These are phyloP conservation scores for Pyxicephalus adspersus DNA, from an alignment of 2,113 vertebrate species.

Conservation along the genomic window DNA sequence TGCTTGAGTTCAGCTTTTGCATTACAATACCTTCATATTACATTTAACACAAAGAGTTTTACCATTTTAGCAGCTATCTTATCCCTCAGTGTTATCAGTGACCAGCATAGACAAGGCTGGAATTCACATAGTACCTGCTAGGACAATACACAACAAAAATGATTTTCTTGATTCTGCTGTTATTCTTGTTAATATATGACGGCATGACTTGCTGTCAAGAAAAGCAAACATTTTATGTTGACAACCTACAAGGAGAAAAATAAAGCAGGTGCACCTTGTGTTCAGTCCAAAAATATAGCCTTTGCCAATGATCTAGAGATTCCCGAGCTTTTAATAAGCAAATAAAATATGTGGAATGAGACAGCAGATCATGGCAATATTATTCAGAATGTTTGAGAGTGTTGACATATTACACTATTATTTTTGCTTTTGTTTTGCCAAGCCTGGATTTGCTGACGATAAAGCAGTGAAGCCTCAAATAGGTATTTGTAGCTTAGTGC, in stretches of 20 bases:
- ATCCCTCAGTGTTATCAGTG: too few relatives aligned
- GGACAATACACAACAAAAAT: too few relatives aligned
- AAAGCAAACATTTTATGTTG: neutral
- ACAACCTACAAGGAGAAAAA: neutral
- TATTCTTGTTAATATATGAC: too few relatives aligned
- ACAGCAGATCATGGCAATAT: slow-evolving; percentile 41
- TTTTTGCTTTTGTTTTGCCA: slow-evolving; percentile 40
- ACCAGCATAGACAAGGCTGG: too few relatives aligned
- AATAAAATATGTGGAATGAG: slow-evolving; percentile 36
- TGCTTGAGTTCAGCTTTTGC: too few relatives aligned
- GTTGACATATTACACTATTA: slow-evolving; percentile 49
- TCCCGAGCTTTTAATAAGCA: slow-evolving; percentile 40
- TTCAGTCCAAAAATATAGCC: neutral
- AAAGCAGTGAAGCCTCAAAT: slow-evolving; percentile 48
- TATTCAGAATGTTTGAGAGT: slow-evolving; percentile 30
- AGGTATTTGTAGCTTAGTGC: slow-evolving; percentile 43
- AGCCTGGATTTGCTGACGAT: slow-evolving; percentile 41
- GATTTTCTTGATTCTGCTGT: too few relatives aligned
- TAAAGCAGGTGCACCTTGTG: neutral
- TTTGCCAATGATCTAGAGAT: slow-evolving; percentile 26
- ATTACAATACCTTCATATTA: too few relatives aligned
- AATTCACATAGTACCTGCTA: too few relatives aligned
- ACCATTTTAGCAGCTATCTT: too few relatives aligned
- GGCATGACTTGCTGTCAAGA: neutral
- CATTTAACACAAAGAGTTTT: too few relatives aligned